Percentiles rank a stretch among this genome's conserved stretches.
These are phyloP conservation scores for Biston betularia DNA, from an alignment of 2,888 invertebrate species.

Conservation along the genomic window DNA sequence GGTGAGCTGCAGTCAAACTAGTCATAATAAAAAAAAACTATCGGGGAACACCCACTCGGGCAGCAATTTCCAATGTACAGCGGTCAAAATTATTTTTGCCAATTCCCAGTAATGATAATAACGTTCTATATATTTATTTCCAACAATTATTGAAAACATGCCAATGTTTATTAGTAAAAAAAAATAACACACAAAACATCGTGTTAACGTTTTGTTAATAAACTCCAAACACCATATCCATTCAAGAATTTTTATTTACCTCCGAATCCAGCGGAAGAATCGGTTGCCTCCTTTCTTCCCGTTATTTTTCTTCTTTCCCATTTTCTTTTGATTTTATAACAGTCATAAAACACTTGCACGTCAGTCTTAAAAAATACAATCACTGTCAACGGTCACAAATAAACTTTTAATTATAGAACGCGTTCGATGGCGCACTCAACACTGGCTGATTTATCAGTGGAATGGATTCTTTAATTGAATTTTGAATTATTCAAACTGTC, in stretches of 20 bases:
- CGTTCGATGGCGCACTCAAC: slow-evolving; percentile 53
- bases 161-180: slow-evolving; percentile 24
- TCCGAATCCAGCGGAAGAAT: slow-evolving; percentile 82
- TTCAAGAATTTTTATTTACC: slow-evolving; percentile 57
- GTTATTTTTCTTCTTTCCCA: slow-evolving; percentile 81
- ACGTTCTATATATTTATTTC: background rate
- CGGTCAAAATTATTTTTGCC: too few species aligned
- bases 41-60: too few species aligned
- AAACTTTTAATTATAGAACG: slow-evolving; percentile 50
- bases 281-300: slow-evolving; percentile 74
- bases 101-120: too few species aligned
- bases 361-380: slow-evolving; percentile 52
- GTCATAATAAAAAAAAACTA: too few species aligned
- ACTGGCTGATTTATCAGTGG: slow-evolving; percentile 51
- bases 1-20: too few species aligned
- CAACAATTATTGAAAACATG: slow-evolving; percentile 11
- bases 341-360: slow-evolving; percentile 63
- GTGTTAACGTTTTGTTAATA: slow-evolving; percentile 40
- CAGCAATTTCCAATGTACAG: too few species aligned
- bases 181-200: slow-evolving; percentile 15
- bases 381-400: slow-evolving; percentile 56
- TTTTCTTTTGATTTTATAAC: slow-evolving; percentile 52
- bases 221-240: slow-evolving; percentile 31
- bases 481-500: slow-evolving; percentile 56
- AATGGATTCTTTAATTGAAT: slow-evolving; percentile 59